Conservation (phyloP, 1,140 invertebrate genomes). For the Neodiprion fabricii region DNA sequence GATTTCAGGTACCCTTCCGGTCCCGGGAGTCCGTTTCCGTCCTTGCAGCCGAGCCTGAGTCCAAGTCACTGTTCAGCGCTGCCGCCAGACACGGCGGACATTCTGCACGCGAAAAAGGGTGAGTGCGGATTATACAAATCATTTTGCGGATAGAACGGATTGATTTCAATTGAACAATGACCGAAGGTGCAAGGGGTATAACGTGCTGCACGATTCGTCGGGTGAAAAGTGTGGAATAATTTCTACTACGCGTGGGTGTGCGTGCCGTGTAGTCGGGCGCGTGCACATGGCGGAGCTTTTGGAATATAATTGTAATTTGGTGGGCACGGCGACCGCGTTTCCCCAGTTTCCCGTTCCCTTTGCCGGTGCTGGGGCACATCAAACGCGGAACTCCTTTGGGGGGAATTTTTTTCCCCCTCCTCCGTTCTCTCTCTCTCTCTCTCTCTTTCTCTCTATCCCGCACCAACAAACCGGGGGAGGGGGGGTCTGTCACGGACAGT, state of each 20-base stretch:
- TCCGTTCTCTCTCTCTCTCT: conserved; percentile 30
- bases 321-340: neutral
- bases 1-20: conserved; percentile 57
- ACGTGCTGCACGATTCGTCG: neutral
- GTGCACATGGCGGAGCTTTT: conserved; percentile 37
- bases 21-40: conserved; percentile 60
- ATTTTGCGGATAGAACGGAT: conserved; percentile 22
- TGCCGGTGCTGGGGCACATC: neutral
- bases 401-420: conserved; percentile 9
- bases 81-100: conserved; percentile 58
- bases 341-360: conserved; percentile 12
- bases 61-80: conserved; percentile 59
- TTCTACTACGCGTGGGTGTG: conserved; percentile 52
- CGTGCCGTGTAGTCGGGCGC: conserved; percentile 46
- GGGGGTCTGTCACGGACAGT: neutral
- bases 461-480: neutral
- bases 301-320: conserved; percentile 41
- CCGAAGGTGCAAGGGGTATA: neutral
- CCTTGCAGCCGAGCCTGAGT: conserved; percentile 60
- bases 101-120: conserved; percentile 61
- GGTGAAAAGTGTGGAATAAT: conserved; percentile 25
- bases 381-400: conserved; percentile 5
- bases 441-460: neutral
- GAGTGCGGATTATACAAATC: conserved; percentile 31
- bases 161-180: conserved; percentile 3